Percentiles rank a stretch among this genome's conserved stretches.
Conservation (phyloP, 2,888 invertebrate species). For the Epirrhoe tristata region DNA sequence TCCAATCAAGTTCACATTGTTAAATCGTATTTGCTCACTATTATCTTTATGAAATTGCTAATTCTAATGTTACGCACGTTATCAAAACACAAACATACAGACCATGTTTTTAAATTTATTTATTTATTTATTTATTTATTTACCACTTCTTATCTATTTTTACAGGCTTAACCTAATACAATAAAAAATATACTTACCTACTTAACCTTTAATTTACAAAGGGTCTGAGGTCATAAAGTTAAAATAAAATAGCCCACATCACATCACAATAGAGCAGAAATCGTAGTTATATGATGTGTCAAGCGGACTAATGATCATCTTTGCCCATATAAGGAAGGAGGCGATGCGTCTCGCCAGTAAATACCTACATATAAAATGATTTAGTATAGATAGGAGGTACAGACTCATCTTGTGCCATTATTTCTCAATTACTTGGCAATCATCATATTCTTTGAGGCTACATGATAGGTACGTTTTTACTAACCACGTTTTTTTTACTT, state of each 20-base stretch:
- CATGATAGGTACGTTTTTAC: constrained; percentile 7
- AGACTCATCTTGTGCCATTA: constrained; percentile 23
- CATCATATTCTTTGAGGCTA: constrained; percentile 13
- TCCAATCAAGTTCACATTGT: constrained; percentile 13
- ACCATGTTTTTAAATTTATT: too few relatives aligned
- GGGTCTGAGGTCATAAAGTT: not conserved
- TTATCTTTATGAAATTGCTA: not conserved
- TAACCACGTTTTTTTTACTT: not conserved
- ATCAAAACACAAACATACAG: not conserved
- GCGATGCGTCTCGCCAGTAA: constrained; percentile 36
- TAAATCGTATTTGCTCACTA: constrained; percentile 5
- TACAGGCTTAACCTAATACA: too few relatives aligned
- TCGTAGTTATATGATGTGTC: constrained; percentile 20
- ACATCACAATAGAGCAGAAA: constrained; percentile 16
- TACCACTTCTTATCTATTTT: too few relatives aligned
- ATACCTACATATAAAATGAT: constrained; percentile 36
- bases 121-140: too few relatives aligned
- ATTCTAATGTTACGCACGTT: not conserved
- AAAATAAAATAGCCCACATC: not conserved
- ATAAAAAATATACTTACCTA: too few relatives aligned
- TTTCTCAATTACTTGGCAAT: constrained; percentile 27
- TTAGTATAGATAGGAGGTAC: constrained; percentile 29
- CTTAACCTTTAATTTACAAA: too few relatives aligned
- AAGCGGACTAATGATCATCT: constrained; percentile 33
- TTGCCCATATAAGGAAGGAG: constrained; percentile 37